Base-by-base conservation (phyloP, 2,888 invertebrate genomes). In the Himalopsyche tibetana region DNA sequence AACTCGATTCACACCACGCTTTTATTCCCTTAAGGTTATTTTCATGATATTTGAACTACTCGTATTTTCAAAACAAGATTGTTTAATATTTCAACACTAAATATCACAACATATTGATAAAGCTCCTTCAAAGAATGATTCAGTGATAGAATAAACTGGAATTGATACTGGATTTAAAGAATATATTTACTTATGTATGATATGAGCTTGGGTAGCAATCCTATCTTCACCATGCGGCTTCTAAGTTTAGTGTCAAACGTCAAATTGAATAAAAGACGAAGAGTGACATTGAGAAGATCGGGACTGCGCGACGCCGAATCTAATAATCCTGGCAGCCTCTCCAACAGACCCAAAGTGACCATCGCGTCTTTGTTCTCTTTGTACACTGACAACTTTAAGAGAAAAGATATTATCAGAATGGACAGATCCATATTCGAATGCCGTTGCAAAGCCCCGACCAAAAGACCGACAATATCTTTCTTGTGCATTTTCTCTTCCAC, bases 401-500 rank as follows among this genome's bases (percentile, higher is more conserved):
- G 94, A 92, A 99, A 99, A 40, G 98, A 98, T 36, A 98, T 95
- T 83, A 98, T 97, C 85, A 99, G 94, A 90, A 98, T 96, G 79
- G 99, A 94, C 45, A 99, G 94, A 91, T 99, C 98, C 88, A 96
- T 95, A 91, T 98, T 98, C 19, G 93, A 92, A 89, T 97, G 96
- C 88, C 99, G 94, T 90, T 98, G 98, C 91, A 99, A 94, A 12
- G 97, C 96, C 90, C 97, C 97, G 81, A 97, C 95, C 63, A 99
- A 94, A 92, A 98, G 95, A 63, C 96, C 96, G 5, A 98, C 96
- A 89, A 99, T 95, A 90, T 97, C 97, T 91, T 98, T 97, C 90
- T 98, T 97, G 45, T 97, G 95, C 97, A 99, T 99, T 93, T 99
- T 99, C 92, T 98, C 96, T 92, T 99, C 99, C 4, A 99, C 97